A percentile compares a stretch with the other conserved stretches of the same genome.
phyloP scores from a whole-genome alignment of 2,113 vertebrate species.

The Felis catus region F.catus_Fca126_mat1.0 CM031413.1:102468501-102469000 shows the following conservation, averaged over 20 bases:
- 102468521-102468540: background rate
- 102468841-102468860: no score
- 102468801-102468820: background rate
- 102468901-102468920: no score
- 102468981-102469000: no score
- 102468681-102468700: background rate
- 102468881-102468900: no score
- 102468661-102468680: background rate
- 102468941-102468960: no score
- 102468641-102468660: background rate
- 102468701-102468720: background rate
- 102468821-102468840: no score
- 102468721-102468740: background rate
- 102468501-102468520: background rate
- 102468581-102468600: background rate
- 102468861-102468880: no score
- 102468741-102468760: background rate
- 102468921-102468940: no score
- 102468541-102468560: background rate
- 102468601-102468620: background rate
- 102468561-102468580: background rate
- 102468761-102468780: background rate
- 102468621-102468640: background rate
- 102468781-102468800: background rate
- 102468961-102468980: no score